Evolutionary conservation across 2,113 vertebrate genomes (phyloP).

Genomic region (Oncorhynchus clarkii): DNA sequence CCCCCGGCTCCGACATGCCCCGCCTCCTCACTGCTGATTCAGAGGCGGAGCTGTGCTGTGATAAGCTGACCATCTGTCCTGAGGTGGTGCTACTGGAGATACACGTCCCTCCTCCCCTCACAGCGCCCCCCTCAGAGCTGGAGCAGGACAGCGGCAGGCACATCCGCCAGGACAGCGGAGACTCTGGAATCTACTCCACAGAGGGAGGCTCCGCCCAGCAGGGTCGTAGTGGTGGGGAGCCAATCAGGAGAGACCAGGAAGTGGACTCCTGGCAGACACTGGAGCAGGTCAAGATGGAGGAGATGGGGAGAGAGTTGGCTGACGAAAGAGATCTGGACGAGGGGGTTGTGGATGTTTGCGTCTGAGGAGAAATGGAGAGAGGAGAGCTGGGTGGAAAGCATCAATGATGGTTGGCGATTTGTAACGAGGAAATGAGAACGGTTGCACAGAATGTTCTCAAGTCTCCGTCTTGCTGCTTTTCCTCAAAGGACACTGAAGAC

Average conservation of each 20-base stretch:
- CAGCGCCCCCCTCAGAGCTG: neutral
- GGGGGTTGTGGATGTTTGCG: constrained; percentile 31
- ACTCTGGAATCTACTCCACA: constrained; percentile 67
- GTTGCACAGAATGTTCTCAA: neutral
- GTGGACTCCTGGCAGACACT: neutral
- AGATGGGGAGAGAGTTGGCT: neutral
- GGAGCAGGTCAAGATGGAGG: constrained; percentile 33
- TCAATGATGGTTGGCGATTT: too few relatives aligned
- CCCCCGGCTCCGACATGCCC: constrained; percentile 34
- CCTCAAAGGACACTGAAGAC: neutral
- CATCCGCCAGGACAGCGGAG: constrained; percentile 57
- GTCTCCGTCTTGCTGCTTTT: neutral
- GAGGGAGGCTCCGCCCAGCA: constrained; percentile 41
- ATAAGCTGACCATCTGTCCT: constrained; percentile 40
- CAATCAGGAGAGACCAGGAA: neutral
- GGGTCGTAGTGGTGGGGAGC: neutral
- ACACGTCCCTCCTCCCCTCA: neutral
- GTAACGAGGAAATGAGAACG: neutral
- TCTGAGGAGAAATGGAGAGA: constrained; percentile 20
- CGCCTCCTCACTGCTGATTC: constrained; percentile 42
- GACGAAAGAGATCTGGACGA: constrained; percentile 11
- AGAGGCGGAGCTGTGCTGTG: constrained; percentile 45
- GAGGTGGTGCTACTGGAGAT: constrained; percentile 12
- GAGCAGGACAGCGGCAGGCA: constrained; percentile 41
- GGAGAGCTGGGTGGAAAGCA: neutral